Evolutionary conservation across 1,140 invertebrate species (phyloP).

Genomic region (Metopolophium dirhodum): DNA sequence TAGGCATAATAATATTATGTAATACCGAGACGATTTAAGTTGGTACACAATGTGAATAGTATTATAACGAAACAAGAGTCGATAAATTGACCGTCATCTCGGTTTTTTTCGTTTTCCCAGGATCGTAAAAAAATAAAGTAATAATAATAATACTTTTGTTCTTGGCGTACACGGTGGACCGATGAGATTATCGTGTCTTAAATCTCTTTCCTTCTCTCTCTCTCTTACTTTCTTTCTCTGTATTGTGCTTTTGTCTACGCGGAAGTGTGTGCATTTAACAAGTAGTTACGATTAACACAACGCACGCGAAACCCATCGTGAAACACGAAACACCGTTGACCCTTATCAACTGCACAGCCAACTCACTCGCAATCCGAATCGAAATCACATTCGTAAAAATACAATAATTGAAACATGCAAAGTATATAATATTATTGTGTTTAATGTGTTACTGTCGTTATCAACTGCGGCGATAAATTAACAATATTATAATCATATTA

Average conservation of each 20-base stretch:
- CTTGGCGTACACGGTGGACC: neutral
- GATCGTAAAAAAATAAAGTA: neutral
- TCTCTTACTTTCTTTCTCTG: neutral
- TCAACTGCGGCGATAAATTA: neutral
- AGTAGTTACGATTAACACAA: neutral
- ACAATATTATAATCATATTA: neutral
- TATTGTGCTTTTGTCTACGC: neutral
- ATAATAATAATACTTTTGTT: constrained; percentile 18
- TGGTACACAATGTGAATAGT: constrained; percentile 19
- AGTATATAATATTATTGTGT: neutral
- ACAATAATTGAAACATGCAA: neutral
- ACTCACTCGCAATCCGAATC: neutral
- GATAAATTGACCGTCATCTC: neutral
- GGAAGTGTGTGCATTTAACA: neutral
- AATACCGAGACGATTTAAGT: neutral
- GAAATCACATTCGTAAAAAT: neutral
- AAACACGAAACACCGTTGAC: neutral
- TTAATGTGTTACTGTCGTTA: neutral
- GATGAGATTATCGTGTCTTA: neutral
- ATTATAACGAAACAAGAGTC: neutral
- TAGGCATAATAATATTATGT: neutral
- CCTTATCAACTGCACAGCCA: neutral
- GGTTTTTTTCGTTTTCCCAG: constrained; percentile 8
- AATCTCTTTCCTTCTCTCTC: neutral
- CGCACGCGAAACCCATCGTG: neutral